Base-by-base conservation (phyloP, 2,888 invertebrate genomes). In the Sericinus montela region DNA sequence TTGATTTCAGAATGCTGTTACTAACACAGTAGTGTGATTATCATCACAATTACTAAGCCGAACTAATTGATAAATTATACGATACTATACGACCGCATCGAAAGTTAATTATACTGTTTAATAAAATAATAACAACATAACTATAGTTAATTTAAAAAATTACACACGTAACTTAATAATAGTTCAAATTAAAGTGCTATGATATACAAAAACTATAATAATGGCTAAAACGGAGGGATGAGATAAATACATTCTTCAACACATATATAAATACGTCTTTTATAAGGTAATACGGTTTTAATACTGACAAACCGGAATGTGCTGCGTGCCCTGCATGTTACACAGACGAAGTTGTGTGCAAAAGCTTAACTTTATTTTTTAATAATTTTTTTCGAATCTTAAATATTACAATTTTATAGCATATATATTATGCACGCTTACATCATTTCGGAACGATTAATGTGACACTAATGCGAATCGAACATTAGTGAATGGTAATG, bases 401-500 rank as follows among this genome's bases (percentile, higher is more conserved):
- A n/a, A n/a, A n/a, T n/a, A n/a, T n/a, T n/a, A n/a, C n/a, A n/a
- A n/a, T n/a, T n/a, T n/a, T n/a, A n/a, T n/a, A n/a, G n/a, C n/a
- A n/a, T n/a, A n/a, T n/a, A n/a, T n/a, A n/a, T n/a, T n/a, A n/a
- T 44, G 48, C 57, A 54, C 47, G 54, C 54, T 58, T 63, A 65
- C 63, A 58, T 64, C 65, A 66, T 85, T 82, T 75, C 77, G 78
- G 75, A 85, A 85, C 64, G 68, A 69, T 67, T 73, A 80, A 81
- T 80, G 80, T 71, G 79, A 70, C 77, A 70, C 76, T 85, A 85
- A 86, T 85, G 84, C 76, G 72, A 63, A 65, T 63, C 58, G 63
- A 61, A 72, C 84, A 86, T 87, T 86, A 86, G 75, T 64, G 63
- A 68, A 62, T 70, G 69, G 71, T 83, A 79, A 85, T 79, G 75